Conservation (phyloP, 2,888 invertebrate species). For the Euclidia mi region DNA sequence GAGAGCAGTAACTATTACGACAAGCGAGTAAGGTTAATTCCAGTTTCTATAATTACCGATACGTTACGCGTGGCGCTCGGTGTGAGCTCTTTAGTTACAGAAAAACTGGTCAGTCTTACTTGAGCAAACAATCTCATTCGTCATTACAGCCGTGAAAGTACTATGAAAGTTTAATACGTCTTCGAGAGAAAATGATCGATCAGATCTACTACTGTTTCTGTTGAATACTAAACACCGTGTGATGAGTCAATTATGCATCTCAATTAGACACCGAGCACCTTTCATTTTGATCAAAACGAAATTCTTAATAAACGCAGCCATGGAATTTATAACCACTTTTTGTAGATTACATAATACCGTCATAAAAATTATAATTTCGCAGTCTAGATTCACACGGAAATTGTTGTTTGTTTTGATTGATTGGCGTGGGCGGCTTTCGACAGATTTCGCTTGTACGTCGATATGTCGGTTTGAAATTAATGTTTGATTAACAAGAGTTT, state of each 20-base stretch:
- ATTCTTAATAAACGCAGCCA: constrained; percentile 46
- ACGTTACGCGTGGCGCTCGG: constrained; percentile 53
- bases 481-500: constrained; percentile 62
- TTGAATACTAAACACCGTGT: constrained; percentile 51
- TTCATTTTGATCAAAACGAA: constrained; percentile 58
- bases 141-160: constrained; percentile 72
- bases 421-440: constrained; percentile 62
- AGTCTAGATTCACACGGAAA: constrained; percentile 61
- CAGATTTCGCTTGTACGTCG: constrained; percentile 61
- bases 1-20: constrained; percentile 51
- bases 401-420: constrained; percentile 62
- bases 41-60: constrained; percentile 65
- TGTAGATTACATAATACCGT: constrained; percentile 54
- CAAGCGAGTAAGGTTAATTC: constrained; percentile 49
- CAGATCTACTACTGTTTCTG: constrained; percentile 63
- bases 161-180: constrained; percentile 64
- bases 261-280: constrained; percentile 57
- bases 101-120: constrained; percentile 62
- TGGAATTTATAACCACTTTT: constrained; percentile 36
- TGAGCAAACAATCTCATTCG: constrained; percentile 66
- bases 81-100: constrained; percentile 39
- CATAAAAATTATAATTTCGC: constrained; percentile 52
- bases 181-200: constrained; percentile 72
- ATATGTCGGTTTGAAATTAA: constrained; percentile 40
- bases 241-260: constrained; percentile 64